These are phyloP conservation scores for Lontra canadensis DNA, from an alignment of 2,113 vertebrate genomes.

Conservation along the genomic window DNA sequence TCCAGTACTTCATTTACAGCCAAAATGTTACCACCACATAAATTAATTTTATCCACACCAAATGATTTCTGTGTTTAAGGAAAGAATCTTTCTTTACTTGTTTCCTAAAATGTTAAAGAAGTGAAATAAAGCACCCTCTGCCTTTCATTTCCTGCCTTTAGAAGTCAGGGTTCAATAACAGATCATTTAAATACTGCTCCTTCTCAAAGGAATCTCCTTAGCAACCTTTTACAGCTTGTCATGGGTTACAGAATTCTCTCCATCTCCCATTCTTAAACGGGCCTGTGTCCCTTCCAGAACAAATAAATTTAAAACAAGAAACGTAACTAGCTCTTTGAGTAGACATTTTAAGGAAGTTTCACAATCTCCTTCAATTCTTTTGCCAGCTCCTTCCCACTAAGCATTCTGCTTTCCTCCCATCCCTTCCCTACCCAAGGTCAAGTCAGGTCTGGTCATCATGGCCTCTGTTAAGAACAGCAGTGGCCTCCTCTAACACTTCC, in stretches of 20 bases:
- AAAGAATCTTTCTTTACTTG: slow-evolving; percentile 33
- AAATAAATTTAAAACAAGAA: slow-evolving; percentile 55
- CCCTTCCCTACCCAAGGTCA: background rate
- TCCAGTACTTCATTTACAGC: background rate
- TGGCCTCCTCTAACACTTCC: background rate
- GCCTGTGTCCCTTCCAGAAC: background rate
- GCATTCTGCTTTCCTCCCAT: slow-evolving; percentile 1
- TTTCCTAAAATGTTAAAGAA: slow-evolving; percentile 40
- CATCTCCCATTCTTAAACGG: slow-evolving; percentile 11
- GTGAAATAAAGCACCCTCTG: slow-evolving; percentile 2
- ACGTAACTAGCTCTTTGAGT: slow-evolving; percentile 44
- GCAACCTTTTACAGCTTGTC: slow-evolving; percentile 59
- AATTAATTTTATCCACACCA: slow-evolving; percentile 18
- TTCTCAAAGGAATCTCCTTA: slow-evolving; percentile 54
- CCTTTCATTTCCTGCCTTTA: slow-evolving; percentile 46
- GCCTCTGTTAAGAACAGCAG: background rate
- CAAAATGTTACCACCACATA: background rate
- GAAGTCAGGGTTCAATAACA: slow-evolving; percentile 36
- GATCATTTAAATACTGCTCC: slow-evolving; percentile 43
- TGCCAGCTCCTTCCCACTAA: background rate
- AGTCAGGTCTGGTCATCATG: background rate
- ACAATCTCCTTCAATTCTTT: slow-evolving; percentile 20
- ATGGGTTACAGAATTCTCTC: slow-evolving; percentile 35
- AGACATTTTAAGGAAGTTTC: background rate
- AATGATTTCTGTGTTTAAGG: slow-evolving; percentile 33